Conservation (phyloP, 2,888 invertebrate genomes). For the Norana najaformis region DNA sequence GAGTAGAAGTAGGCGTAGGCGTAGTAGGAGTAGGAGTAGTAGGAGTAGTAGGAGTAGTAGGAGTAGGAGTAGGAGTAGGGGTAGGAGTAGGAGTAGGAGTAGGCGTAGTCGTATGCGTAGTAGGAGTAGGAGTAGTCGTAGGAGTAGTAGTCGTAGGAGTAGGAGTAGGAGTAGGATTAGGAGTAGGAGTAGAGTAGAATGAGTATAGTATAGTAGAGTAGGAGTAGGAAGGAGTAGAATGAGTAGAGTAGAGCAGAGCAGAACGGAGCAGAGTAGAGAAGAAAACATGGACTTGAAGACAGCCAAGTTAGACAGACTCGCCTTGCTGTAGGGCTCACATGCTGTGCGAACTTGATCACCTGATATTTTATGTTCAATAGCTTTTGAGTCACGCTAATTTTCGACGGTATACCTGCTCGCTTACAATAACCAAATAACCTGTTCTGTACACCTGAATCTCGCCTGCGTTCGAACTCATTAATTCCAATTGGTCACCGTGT, state of each 20-base stretch:
- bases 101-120: conserved; percentile 24
- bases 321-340: too few relatives aligned
- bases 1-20: neutral
- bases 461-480: neutral
- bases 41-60: conserved; percentile 19
- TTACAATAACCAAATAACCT: too few relatives aligned
- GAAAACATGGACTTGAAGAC: too few relatives aligned
- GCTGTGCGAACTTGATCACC: too few relatives aligned
- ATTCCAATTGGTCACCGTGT: neutral
- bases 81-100: conserved; percentile 23
- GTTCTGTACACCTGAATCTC: neutral
- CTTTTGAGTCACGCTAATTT: too few relatives aligned
- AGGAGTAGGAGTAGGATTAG: conserved; percentile 23
- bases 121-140: conserved; percentile 30
- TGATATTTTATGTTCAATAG: too few relatives aligned
- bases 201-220: neutral
- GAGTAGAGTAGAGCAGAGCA: neutral
- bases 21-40: neutral
- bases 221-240: neutral
- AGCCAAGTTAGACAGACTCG: too few relatives aligned
- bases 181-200: neutral
- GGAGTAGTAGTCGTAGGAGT: conserved; percentile 29
- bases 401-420: too few relatives aligned
- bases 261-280: too few relatives aligned
- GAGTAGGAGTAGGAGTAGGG: neutral